A percentile compares a stretch with the other conserved stretches of the same genome.
Evolutionary conservation across 2,888 invertebrate species (phyloP).

Genomic region (Cartodere bifasciata): DNA sequence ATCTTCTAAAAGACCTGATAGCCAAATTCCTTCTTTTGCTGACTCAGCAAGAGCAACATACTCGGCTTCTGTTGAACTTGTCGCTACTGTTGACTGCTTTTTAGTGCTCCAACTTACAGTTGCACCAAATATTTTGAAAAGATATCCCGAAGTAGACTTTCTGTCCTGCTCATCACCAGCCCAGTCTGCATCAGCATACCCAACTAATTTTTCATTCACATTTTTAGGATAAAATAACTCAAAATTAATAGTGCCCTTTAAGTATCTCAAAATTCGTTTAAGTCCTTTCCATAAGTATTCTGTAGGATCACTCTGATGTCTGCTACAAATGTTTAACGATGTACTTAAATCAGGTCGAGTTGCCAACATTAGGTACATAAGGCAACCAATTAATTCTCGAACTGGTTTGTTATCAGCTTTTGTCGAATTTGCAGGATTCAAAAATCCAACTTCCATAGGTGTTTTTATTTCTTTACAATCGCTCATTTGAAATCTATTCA

Average conservation of each 20-base stretch:
- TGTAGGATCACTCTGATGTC: constrained; percentile 11
- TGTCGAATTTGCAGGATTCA: no score
- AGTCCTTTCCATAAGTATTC: constrained; percentile 11
- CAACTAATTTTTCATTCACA: constrained; percentile 7
- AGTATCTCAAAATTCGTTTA: constrained; percentile 16
- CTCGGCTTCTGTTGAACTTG: constrained; percentile 27
- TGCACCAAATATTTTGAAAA: constrained; percentile 18
- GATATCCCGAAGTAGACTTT: constrained; percentile 24
- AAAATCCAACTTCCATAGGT: no score
- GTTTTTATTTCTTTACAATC: constrained; percentile 4
- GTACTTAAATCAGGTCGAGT: constrained; percentile 12
- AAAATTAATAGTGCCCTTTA: constrained; percentile 13
- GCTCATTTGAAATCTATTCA: constrained; percentile 4
- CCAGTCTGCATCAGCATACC: constrained; percentile 24
- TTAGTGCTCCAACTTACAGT: constrained; percentile 23
- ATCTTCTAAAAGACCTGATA: constrained; percentile 19
- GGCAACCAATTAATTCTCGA: constrained; percentile 13
- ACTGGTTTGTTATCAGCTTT: no score
- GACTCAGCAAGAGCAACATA: constrained; percentile 22
- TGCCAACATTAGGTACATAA: constrained; percentile 13
- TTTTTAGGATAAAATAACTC: constrained; percentile 8
- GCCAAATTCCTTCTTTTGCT: constrained; percentile 21
- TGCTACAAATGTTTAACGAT: constrained; percentile 11
- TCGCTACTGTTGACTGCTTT: constrained; percentile 22
- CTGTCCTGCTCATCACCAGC: constrained; percentile 17